Conservation (phyloP, 30 jellyfish, hydroid and myxozoan species). For the Aurelia aurita complex sp. Pacific region DNA sequence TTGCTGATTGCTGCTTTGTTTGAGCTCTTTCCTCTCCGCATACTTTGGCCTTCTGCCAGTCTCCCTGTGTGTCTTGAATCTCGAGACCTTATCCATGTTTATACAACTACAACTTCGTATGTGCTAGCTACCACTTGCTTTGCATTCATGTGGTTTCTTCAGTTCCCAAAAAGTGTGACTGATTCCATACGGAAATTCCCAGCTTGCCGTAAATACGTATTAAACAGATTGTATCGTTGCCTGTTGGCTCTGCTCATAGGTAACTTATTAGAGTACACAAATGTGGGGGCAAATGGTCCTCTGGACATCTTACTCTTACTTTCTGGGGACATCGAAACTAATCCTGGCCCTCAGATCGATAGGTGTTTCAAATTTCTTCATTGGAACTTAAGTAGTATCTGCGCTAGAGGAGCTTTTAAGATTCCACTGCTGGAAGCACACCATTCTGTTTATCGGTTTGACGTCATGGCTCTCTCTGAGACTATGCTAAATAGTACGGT, state of each 20-base stretch:
- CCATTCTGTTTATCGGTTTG: slow-evolving; percentile 19
- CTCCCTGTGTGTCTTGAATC: no score
- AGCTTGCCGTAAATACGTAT: not conserved
- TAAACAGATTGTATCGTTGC: not conserved
- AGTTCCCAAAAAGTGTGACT: not conserved
- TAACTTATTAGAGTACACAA: not conserved
- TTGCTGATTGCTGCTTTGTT: no score
- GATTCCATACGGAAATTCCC: not conserved
- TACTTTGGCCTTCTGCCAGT: no score
- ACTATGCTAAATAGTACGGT: no score
- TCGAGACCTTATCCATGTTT: no score
- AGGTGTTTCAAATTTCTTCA: slow-evolving; percentile 30
- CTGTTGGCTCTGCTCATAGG: not conserved
- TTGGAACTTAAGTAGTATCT: not conserved
- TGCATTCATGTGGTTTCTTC: no score
- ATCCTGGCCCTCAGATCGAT: slow-evolving; percentile 37
- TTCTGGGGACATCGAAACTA: slow-evolving; percentile 17
- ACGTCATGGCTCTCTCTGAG: slow-evolving; percentile 18
- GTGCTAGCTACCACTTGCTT: no score
- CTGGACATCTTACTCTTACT: slow-evolving; percentile 17
- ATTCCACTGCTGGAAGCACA: slow-evolving; percentile 27
- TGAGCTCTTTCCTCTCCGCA: no score
- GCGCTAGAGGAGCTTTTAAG: slow-evolving; percentile 4
- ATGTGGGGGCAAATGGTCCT: not conserved
- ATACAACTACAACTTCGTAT: no score